Conservation (phyloP, 2,113 vertebrate species). For the Menura novaehollandiae region DNA sequence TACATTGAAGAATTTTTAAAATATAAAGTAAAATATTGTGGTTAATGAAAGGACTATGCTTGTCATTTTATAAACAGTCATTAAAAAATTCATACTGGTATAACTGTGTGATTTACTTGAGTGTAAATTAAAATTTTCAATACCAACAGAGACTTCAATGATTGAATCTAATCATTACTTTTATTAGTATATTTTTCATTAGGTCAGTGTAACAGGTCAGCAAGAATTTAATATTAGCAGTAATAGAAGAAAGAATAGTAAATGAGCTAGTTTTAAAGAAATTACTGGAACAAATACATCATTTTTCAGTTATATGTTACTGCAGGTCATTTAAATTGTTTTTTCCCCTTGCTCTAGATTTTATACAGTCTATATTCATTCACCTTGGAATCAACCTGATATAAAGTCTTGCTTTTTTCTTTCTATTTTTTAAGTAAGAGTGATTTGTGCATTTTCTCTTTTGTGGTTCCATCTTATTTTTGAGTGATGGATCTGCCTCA, state of each 20-base stretch:
- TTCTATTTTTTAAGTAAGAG: not conserved
- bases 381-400: not conserved
- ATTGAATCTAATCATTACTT: not conserved
- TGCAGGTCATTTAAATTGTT: not conserved
- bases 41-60: not conserved
- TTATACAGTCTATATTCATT: not conserved
- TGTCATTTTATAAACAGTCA: not conserved
- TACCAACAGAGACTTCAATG: not conserved
- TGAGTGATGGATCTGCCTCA: not conserved
- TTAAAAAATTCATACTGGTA: not conserved
- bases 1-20: not conserved
- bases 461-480: not conserved
- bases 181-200: not conserved
- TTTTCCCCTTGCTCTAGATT: not conserved
- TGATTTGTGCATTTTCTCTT: not conserved
- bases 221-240: not conserved
- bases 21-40: not conserved
- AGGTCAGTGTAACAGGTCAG: not conserved
- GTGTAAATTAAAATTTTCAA: not conserved
- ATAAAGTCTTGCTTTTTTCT: not conserved
- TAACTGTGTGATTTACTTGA: not conserved
- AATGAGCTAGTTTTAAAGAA: not conserved
- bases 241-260: not conserved
- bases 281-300: not conserved
- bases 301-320: not conserved